Evolutionary conservation across 1,140 invertebrate species (phyloP), one percentile per base, ranked within the genome.

Genomic region (Eumeta japonica): DNA sequence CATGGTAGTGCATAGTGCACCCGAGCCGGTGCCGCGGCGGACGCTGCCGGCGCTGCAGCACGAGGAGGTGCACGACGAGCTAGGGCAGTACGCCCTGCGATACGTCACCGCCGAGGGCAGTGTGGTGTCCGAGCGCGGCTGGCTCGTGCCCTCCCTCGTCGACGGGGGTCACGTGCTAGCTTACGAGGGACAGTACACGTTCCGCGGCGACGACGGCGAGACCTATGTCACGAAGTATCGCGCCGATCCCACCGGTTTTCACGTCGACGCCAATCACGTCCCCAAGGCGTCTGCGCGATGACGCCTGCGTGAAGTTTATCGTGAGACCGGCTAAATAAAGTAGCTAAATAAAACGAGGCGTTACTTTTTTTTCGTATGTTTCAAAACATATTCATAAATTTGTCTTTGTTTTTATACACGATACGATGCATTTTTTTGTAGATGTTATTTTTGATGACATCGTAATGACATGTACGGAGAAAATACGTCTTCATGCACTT

Each of bases 91-190:
- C 42, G 51, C 67, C 2, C 48, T 73, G 14, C 58, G 58, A 7
- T 76, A 72, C 44, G 41, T 64, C 20, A 64, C 63, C 13, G 66
- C 53, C 4, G 64, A 73, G 36, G 66, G 71, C 12, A 72, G 57
- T 13, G 43, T 58, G 0, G 50, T 73, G 2, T 48, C 48, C 4
- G 65, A 75, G 42, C 44, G 55, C 4, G 68, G 68, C 2, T 51
- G 52, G 18, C 54, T 75, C 1, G 52, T 71, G 10, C 58, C 60
- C 1, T 42, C 48, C 7, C 28, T 38, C 10, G 55, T 62, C 10
- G 54, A 55, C 2, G 52, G 45, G 13, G 67, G 53, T 17, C 45
- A 60, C 17, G 65, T 63, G 0, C 50, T 75, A 7, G 47, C 56
- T 24, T 50, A 55, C 17, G 58, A 60, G 31, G 67, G 65, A 16